Evolutionary conservation across 2,113 vertebrate genomes (phyloP).

Genomic region (Brevimyrus niger): DNA sequence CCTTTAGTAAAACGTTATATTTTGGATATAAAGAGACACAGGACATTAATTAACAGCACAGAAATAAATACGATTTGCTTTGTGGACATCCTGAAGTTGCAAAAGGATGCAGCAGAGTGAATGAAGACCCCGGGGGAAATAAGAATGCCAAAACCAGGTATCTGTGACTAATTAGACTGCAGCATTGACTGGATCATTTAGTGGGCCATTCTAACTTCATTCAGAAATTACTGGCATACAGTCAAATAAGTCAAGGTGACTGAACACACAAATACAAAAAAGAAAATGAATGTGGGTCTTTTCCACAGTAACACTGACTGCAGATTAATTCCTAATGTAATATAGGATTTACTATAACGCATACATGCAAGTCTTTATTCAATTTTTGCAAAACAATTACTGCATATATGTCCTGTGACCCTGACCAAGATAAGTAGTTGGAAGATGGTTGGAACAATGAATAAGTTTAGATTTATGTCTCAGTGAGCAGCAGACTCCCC

Average conservation of each 20-base stretch:
- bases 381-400: background rate
- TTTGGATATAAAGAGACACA: background rate
- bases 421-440: background rate
- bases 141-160: background rate
- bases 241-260: background rate
- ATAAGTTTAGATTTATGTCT: background rate
- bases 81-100: background rate
- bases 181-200: background rate
- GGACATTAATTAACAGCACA: background rate
- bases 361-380: background rate
- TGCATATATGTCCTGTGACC: background rate
- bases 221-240: background rate
- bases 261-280: background rate
- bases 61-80: background rate
- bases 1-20: background rate
- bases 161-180: slow-evolving; percentile 1
- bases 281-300: background rate
- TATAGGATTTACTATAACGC: background rate
- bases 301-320: background rate
- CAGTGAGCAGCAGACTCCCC: background rate
- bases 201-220: background rate
- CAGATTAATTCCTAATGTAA: background rate
- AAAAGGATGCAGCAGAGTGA: background rate
- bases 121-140: background rate
- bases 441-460: background rate